Evolutionary conservation across 1,140 invertebrate species (phyloP).

Genomic region (Hyles euphorbiae): DNA sequence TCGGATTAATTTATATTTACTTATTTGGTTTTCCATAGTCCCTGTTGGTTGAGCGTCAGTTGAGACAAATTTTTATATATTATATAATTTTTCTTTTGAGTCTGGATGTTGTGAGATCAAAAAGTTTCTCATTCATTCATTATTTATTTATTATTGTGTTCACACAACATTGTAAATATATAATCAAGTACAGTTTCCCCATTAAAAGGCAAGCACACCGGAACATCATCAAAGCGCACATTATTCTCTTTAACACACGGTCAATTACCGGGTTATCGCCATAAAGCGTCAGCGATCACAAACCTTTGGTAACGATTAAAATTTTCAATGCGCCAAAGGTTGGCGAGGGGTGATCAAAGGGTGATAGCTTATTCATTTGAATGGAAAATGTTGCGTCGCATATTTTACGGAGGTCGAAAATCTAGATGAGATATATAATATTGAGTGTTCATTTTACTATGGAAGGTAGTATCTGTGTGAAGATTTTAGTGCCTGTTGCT

Average conservation of each 20-base stretch:
- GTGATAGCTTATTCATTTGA: constrained; percentile 52
- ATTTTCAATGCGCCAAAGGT: constrained; percentile 54
- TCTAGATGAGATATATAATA: not conserved
- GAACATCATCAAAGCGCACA: constrained; percentile 40
- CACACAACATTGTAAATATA: not conserved
- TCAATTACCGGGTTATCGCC: constrained; percentile 56
- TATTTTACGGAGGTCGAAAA: constrained; percentile 4
- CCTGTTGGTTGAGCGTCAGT: no score
- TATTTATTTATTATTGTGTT: not conserved
- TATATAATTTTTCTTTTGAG: no score
- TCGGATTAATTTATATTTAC: no score
- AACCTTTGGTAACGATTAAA: constrained; percentile 43
- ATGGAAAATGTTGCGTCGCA: constrained; percentile 44
- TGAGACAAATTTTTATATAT: no score
- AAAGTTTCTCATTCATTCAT: no score
- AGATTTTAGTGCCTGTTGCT: no score
- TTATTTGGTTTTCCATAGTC: no score
- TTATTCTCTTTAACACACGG: constrained; percentile 49
- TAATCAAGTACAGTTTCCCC: not conserved
- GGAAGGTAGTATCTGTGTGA: no score
- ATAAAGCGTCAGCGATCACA: constrained; percentile 44
- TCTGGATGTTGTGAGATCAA: no score
- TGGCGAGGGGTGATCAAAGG: constrained; percentile 50
- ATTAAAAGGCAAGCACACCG: constrained; percentile 14
- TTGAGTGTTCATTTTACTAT: no score